Evolutionary conservation across 2,888 invertebrate genomes (phyloP).

Genomic region (Philereme vetulata): DNA sequence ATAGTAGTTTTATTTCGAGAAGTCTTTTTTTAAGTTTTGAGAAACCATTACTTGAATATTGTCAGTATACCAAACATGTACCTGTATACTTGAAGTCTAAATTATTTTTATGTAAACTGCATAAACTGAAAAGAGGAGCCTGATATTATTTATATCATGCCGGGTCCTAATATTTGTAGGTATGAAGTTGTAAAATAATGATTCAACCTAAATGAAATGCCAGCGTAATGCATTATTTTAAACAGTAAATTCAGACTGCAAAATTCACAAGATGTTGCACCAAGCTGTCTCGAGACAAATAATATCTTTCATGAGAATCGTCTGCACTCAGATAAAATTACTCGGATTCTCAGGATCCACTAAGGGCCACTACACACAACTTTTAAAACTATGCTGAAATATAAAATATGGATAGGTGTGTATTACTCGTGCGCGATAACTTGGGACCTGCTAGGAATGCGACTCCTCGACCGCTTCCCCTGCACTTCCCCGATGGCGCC

Average conservation of each 20-base stretch:
- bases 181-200: conserved; percentile 11
- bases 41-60: no score
- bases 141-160: no score
- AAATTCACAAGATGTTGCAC: conserved; percentile 30
- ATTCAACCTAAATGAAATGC: conserved; percentile 24
- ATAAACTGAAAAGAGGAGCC: no score
- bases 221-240: conserved; percentile 26
- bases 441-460: no score
- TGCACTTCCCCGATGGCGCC: no score
- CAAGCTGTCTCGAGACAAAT: conserved; percentile 32
- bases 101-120: no score
- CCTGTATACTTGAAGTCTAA: no score
- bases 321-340: conserved; percentile 35
- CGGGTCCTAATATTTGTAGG: neutral
- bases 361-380: conserved; percentile 3
- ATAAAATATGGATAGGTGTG: neutral
- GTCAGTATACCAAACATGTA: no score
- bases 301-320: conserved; percentile 36
- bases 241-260: conserved; percentile 27
- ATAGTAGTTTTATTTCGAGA: no score
- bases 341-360: conserved; percentile 26
- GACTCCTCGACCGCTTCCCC: no score
- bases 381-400: neutral
- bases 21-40: no score
- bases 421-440: no score